phyloP scores from a whole-genome alignment of 2,888 invertebrate species.

The Lumbricus terrestris region DNA sequence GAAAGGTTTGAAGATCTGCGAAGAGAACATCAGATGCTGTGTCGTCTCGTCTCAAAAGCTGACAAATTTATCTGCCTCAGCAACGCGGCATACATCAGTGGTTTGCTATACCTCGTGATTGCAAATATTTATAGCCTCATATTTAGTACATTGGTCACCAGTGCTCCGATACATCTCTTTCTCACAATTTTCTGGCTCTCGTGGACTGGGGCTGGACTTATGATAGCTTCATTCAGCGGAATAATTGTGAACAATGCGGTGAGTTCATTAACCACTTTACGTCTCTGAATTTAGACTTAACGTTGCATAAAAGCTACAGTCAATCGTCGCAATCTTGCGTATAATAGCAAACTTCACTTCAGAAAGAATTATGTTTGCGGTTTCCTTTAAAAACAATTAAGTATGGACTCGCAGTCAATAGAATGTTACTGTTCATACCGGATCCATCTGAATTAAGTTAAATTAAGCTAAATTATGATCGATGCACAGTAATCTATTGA shows the following conservation, averaged over 20 bases:
- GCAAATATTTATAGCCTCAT: background rate
- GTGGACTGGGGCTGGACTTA: background rate
- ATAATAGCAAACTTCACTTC: too few relatives aligned
- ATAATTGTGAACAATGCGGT: slow-evolving; percentile 7
- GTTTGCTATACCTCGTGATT: background rate
- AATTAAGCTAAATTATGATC: too few relatives aligned
- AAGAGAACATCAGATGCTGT: background rate
- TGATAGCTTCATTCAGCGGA: background rate
- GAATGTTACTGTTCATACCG: too few relatives aligned
- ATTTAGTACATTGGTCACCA: background rate
- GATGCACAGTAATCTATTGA: too few relatives aligned
- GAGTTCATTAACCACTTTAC: background rate
- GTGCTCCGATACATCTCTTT: background rate
- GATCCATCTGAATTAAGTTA: too few relatives aligned
- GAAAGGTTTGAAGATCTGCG: background rate
- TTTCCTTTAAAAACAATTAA: too few relatives aligned
- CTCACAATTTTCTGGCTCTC: background rate
- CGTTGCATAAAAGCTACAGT: background rate
- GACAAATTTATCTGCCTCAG: background rate
- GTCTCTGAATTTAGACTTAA: background rate
- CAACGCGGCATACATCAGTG: background rate
- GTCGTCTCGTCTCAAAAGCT: background rate
- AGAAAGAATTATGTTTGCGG: too few relatives aligned
- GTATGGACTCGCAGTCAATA: too few relatives aligned
- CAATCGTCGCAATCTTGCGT: too few relatives aligned